Base-by-base conservation (phyloP, 2,888 invertebrate species). In the Phaedon cochleariae region DNA sequence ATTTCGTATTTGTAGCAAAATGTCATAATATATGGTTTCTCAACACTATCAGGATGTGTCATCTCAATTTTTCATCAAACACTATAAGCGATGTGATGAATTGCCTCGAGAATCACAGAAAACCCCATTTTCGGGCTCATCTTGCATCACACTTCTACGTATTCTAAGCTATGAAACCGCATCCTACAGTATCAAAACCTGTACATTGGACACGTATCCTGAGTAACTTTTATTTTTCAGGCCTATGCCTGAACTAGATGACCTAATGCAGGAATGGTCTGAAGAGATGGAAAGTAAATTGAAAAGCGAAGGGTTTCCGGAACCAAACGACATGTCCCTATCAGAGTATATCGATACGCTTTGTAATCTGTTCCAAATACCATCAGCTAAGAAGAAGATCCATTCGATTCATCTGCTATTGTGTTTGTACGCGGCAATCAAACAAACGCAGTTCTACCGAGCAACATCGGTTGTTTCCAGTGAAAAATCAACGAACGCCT, bases 251-350 rank as follows among this genome's bases (percentile, higher is more conserved):
- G 97, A 97, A 82, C 92, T 98, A 72, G 98, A 99, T 79, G 87
- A 86, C 1, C 84, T 99, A 63, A 94, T 99, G 91, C 93, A 96
- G 80, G 96, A 97, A 81, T 99, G 98, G 98, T 96, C 97, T 0
- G 88, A 90, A 54, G 88, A 92, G 45, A 89, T 97, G 84, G 98
- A 97, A 79, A 90, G 90, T 59, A 85, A 89, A 0, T 85, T 97
- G 0, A 91, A 91, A 83, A 88, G 89, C 68, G 85, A 90, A 9
- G 90, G 91, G 0, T 87, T 96, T 73, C 95, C 96, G 0, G 87
- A 92, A 7, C 88, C 92, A 0, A 88, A 88, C 48, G 82, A 95
- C 20, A 91, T 92, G 76, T 85, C 91, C 7, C 84, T 98, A 10
- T 84, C 90, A 0, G 89, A 92, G 69, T 95, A 96, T 81, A 90